Percentiles rank a stretch among this genome's conserved stretches.
Conservation (phyloP, 2,888 invertebrate species). For the Orchesellides sinensis region DNA sequence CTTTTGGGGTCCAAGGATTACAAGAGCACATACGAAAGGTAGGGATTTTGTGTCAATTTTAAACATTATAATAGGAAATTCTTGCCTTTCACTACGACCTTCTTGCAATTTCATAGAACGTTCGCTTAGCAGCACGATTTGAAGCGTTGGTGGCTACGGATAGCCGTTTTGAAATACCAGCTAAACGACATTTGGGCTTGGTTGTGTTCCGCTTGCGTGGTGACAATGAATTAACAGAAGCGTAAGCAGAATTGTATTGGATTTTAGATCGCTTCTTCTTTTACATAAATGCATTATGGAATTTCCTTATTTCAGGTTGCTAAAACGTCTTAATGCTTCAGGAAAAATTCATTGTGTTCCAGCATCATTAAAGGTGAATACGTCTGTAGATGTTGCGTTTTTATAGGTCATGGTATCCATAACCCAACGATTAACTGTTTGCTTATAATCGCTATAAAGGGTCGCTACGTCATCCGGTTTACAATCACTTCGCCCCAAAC, state of each 20-base stretch:
- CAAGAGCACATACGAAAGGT: slow-evolving; percentile 96
- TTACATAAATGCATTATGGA: too few species aligned
- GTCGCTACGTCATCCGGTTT: slow-evolving; percentile 81
- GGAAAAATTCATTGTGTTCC: slow-evolving; percentile 97
- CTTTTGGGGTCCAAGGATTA: slow-evolving; percentile 92
- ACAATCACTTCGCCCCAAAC: slow-evolving; percentile 94
- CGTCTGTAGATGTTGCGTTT: too few species aligned
- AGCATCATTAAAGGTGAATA: slow-evolving; percentile 87
- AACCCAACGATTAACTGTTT: too few species aligned
- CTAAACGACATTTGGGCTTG: slow-evolving; percentile 89
- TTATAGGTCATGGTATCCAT: too few species aligned
- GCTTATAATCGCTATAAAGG: too few species aligned
- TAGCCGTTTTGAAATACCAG: slow-evolving; percentile 92
- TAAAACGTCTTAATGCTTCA: slow-evolving; percentile 91
- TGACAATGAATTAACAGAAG: slow-evolving; percentile 89
- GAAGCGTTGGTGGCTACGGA: slow-evolving; percentile 91
- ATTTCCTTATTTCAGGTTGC: slow-evolving; percentile 78
- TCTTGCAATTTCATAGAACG: slow-evolving; percentile 83
- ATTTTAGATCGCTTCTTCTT: too few species aligned
- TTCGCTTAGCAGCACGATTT: slow-evolving; percentile 92
- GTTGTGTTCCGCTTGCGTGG: slow-evolving; percentile 92
- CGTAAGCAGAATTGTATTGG: slow-evolving; percentile 76
- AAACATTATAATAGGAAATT: too few species aligned
- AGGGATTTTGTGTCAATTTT: too few species aligned
- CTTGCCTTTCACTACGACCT: too few species aligned